A percentile compares a stretch with the other conserved stretches of the same genome.
Conservation (phyloP, 1,140 invertebrate species). For the Metopolophium dirhodum region DNA sequence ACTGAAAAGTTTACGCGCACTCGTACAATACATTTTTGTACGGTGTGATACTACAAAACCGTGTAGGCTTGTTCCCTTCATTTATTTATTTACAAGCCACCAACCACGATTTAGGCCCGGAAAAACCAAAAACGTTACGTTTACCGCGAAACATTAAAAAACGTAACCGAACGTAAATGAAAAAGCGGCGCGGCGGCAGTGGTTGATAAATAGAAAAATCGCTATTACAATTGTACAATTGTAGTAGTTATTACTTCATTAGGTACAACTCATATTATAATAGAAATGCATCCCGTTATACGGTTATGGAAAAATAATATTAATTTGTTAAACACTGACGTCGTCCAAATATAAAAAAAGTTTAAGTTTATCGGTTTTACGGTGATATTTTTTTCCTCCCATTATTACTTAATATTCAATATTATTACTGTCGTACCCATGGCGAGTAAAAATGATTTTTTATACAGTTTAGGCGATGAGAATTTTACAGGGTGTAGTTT, state of each 20-base stretch:
- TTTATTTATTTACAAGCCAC: constrained; percentile 7
- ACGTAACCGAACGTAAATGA: background rate
- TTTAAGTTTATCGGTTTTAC: background rate
- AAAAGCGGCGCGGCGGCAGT: background rate
- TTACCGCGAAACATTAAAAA: background rate
- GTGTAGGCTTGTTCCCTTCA: background rate
- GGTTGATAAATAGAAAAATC: background rate
- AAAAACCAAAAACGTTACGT: background rate
- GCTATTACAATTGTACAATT: background rate
- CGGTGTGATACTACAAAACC: background rate
- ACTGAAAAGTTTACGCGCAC: background rate
- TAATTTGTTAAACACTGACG: background rate
- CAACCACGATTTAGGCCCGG: background rate
- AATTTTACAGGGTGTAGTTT: background rate
- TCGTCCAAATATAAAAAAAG: background rate
- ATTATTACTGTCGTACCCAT: background rate
- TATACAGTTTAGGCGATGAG: background rate
- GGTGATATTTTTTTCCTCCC: background rate
- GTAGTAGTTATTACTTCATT: background rate
- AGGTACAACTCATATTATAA: background rate
- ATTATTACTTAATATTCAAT: background rate
- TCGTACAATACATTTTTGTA: background rate
- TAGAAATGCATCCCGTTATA: background rate
- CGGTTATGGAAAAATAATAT: background rate
- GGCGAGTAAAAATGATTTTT: background rate